Conservation (phyloP, 2,888 invertebrate species). For the Oscheius sp. region DNA sequence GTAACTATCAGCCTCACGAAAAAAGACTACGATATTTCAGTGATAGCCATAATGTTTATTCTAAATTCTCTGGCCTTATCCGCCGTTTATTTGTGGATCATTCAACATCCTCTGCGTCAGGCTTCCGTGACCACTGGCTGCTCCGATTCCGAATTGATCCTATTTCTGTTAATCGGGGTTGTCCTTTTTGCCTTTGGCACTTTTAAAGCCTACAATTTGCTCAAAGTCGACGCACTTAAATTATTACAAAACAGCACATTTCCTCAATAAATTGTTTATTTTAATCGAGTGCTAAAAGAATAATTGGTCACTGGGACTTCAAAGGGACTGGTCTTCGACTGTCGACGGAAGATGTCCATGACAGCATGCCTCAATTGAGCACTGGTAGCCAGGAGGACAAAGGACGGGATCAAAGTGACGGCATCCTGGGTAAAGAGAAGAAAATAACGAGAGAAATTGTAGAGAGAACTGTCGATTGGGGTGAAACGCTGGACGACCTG, state of each 20-base stretch:
- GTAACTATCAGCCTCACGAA: neutral
- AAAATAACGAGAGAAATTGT: constrained; percentile 19
- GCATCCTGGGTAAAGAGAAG: constrained; percentile 15
- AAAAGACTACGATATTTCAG: neutral
- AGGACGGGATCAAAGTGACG: constrained; percentile 11
- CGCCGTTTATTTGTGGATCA: neutral
- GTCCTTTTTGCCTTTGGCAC: constrained; percentile 10
- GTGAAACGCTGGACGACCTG: constrained; percentile 18
- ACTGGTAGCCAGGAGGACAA: constrained; percentile 24
- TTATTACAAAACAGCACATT: neutral
- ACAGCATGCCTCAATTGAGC: constrained; percentile 13
- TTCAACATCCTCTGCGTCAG: constrained; percentile 13
- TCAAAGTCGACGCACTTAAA: neutral
- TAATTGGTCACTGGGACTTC: neutral
- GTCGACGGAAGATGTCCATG: neutral
- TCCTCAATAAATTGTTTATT: constrained; percentile 13
- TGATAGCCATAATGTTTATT: constrained; percentile 11
- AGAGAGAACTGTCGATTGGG: neutral
- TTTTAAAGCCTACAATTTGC: constrained; percentile 17
- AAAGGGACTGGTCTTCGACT: neutral
- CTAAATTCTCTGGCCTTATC: constrained; percentile 8
- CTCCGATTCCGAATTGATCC: constrained; percentile 11
- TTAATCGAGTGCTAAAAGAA: neutral
- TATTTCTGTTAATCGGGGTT: constrained; percentile 11
- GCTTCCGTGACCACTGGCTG: neutral